These are phyloP conservation scores for Rhopilema esculentum DNA, from an alignment of 30 jellyfish, hydroid and myxozoan species.

Conservation along the genomic window DNA sequence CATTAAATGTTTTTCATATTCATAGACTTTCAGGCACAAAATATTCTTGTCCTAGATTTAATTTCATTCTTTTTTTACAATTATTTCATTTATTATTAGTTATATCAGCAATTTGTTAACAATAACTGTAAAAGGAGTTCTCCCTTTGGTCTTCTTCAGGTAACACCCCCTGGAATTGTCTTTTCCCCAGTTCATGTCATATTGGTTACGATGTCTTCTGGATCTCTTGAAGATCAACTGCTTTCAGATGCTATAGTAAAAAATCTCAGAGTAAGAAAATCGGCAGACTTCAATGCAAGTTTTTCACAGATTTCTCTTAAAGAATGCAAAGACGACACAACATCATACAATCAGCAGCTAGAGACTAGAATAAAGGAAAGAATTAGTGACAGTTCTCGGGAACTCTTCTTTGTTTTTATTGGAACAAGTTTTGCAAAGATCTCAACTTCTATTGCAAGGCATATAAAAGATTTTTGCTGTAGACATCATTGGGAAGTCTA, in stretches of 20 bases:
- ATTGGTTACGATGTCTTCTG: not conserved
- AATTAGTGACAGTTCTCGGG: conserved; percentile 8
- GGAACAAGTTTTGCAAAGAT: conserved; percentile 16
- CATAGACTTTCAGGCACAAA: no score
- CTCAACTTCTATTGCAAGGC: not conserved
- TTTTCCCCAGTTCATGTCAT: conserved; percentile 51
- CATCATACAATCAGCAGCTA: not conserved
- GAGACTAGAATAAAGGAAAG: not conserved
- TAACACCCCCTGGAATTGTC: conserved; percentile 41
- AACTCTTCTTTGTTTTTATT: conserved; percentile 50
- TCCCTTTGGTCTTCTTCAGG: conserved; percentile 21
- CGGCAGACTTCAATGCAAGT: conserved; percentile 67
- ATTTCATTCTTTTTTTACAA: no score
- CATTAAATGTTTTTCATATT: no score
- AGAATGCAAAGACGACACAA: not conserved
- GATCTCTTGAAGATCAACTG: not conserved
- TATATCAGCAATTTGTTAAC: no score
- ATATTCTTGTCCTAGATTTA: no score
- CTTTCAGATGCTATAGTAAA: conserved; percentile 57
- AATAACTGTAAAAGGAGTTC: no score
- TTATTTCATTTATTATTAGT: no score
- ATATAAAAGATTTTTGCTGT: not conserved
- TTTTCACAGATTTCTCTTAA: conserved; percentile 18
- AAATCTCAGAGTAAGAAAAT: conserved; percentile 49
- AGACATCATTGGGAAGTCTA: conserved; percentile 18